These are phyloP conservation scores for Phrynocephalus vlangalii DNA, from an alignment of 2,797 vertebrate genomes.

Conservation along the genomic window DNA sequence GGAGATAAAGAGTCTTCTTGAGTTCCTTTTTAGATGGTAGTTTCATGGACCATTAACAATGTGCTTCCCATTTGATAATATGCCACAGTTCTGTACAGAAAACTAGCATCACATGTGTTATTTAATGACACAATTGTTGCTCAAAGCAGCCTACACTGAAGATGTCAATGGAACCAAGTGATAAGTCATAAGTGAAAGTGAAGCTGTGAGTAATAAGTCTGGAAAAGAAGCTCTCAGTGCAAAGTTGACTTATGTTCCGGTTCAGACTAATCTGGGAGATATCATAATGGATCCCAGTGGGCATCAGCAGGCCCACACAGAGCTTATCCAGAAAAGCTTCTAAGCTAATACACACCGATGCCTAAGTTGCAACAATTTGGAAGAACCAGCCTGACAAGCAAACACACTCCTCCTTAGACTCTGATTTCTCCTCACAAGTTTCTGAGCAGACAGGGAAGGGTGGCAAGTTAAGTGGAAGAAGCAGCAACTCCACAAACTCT, in stretches of 20 bases:
- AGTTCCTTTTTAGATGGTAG: background rate
- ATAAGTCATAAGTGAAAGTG: constrained; percentile 7
- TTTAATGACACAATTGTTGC: background rate
- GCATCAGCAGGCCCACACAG: constrained; percentile 56
- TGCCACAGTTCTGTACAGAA: no score
- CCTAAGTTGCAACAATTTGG: constrained; percentile 75
- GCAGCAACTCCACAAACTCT: constrained; percentile 14
- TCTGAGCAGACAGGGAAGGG: constrained; percentile 56
- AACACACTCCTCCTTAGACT: constrained; percentile 47
- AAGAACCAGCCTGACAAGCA: constrained; percentile 81
- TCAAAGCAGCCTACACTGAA: no score
- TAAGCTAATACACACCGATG: constrained; percentile 63
- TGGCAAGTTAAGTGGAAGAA: constrained; percentile 42
- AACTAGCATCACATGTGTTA: background rate
- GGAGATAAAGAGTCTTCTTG: background rate
- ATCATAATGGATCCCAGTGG: constrained; percentile 42
- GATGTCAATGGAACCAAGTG: background rate
- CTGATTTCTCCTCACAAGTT: constrained; percentile 55
- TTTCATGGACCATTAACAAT: background rate
- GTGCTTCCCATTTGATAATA: background rate
- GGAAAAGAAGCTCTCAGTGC: constrained; percentile 21
- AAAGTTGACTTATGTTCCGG: constrained; percentile 16
- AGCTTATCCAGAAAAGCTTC: constrained; percentile 66
- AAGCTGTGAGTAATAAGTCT: constrained; percentile 18
- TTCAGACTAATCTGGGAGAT: background rate